Percentiles rank a stretch among this genome's conserved stretches.
Conservation (phyloP, 2,797 vertebrate genomes). For the Pteronotus mesoamericanus region DNA sequence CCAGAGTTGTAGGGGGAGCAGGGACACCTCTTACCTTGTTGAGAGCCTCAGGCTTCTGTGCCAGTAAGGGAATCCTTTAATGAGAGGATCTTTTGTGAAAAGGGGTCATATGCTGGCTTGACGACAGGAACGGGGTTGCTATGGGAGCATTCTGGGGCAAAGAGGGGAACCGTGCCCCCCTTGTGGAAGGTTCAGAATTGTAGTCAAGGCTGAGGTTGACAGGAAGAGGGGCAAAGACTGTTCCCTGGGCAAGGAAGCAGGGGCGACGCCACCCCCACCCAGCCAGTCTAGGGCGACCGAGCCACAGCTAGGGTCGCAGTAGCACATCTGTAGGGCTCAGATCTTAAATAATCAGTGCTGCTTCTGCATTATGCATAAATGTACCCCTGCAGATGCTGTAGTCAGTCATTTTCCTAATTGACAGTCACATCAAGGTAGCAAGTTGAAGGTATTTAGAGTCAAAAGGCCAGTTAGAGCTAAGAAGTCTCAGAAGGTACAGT, state of each 20-base stretch:
- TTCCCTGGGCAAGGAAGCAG: not conserved
- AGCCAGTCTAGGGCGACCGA: not conserved
- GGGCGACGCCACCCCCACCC: not conserved
- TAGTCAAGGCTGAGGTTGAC: not conserved
- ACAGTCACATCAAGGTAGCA: not conserved
- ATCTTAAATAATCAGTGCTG: not conserved
- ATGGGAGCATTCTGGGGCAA: not conserved
- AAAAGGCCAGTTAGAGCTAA: not conserved
- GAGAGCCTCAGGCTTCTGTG: constrained; percentile 41
- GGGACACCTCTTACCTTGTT: too few species aligned
- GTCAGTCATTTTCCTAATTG: not conserved
- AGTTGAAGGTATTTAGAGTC: not conserved
- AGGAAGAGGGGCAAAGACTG: not conserved
- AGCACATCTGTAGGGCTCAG: not conserved
- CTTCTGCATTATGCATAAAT: rapidly evolving
- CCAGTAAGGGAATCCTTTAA: constrained; percentile 53
- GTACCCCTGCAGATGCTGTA: too few species aligned
- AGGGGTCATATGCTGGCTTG: not conserved
- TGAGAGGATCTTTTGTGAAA: constrained; percentile 46
- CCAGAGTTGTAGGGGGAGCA: not conserved
- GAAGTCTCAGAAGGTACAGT: not conserved
- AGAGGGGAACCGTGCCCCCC: not conserved
- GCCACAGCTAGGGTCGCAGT: not conserved
- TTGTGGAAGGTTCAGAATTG: not conserved
- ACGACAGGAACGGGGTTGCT: rapidly evolving